phyloP scores from a whole-genome alignment of 2,888 invertebrate genomes.

The Magallana nippona region DNA sequence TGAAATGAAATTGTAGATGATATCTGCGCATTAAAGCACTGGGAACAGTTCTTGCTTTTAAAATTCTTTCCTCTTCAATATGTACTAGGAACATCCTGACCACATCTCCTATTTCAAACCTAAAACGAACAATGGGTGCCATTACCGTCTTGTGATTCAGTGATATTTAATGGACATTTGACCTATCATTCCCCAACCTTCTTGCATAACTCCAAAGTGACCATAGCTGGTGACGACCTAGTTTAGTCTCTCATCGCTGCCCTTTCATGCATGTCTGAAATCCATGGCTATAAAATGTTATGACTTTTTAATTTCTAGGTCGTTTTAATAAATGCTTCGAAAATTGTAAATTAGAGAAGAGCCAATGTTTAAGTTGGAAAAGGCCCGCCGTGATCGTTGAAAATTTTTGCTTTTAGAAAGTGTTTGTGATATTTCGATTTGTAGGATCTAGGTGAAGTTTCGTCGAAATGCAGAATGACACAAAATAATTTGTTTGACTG shows the following conservation, averaged over 20 bases:
- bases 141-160: constrained; percentile 21
- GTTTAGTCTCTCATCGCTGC: not conserved
- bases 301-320: constrained; percentile 38
- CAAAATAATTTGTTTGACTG: not conserved
- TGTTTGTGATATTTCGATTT: constrained; percentile 7
- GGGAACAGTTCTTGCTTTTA: not conserved
- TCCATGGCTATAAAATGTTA: constrained; percentile 42
- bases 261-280: constrained; percentile 23
- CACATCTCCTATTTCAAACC: constrained; percentile 25
- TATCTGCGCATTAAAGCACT: constrained; percentile 26
- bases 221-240: constrained; percentile 6
- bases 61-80: not conserved
- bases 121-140: constrained; percentile 24
- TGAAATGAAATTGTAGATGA: not conserved
- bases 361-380: not conserved
- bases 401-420: not conserved
- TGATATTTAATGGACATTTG: constrained; percentile 43
- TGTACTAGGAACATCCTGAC: constrained; percentile 17
- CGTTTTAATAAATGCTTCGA: not conserved
- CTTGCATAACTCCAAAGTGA: constrained; percentile 19
- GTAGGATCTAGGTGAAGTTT: not conserved
- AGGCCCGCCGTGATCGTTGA: not conserved
- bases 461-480: not conserved
- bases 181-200: constrained; percentile 25
- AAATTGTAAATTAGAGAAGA: constrained; percentile 31